Conservation (phyloP, 1,140 invertebrate genomes). For the Drosophila micromelanica region DNA sequence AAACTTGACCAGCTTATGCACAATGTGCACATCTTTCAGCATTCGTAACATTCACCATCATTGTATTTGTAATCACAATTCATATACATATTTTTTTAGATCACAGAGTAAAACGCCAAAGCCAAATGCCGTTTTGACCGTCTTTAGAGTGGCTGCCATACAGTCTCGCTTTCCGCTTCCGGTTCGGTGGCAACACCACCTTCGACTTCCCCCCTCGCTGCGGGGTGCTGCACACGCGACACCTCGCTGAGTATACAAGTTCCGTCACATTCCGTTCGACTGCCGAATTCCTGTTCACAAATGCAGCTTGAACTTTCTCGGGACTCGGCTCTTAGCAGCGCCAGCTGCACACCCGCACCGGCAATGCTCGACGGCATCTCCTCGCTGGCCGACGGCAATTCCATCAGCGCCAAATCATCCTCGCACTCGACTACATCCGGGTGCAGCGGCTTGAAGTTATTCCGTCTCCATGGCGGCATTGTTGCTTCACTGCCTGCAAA, state of each 20-base stretch:
- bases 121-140: constrained; percentile 5
- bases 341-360: constrained; percentile 49
- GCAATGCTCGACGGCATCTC: constrained; percentile 43
- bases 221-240: constrained; percentile 62
- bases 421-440: constrained; percentile 76
- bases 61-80: constrained; percentile 71
- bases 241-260: constrained; percentile 77
- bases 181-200: constrained; percentile 5
- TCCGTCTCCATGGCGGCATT: constrained; percentile 72
- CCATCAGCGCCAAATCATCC: constrained; percentile 72
- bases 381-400: constrained; percentile 67
- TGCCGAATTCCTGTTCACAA: constrained; percentile 75
- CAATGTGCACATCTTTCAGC: constrained; percentile 12
- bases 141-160: constrained; percentile 64
- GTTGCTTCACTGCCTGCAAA: constrained; percentile 49
- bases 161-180: constrained; percentile 15
- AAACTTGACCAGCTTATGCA: constrained; percentile 3
- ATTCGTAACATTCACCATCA: constrained; percentile 22
- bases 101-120: constrained; percentile 51
- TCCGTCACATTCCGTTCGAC: constrained; percentile 71
- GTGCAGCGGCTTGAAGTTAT: constrained; percentile 77
- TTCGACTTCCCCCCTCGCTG: neutral
- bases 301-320: constrained; percentile 66
- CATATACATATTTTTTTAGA: constrained; percentile 58
- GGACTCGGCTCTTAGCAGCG: constrained; percentile 46